These are phyloP conservation scores for Herpailurus yagouaroundi DNA, from an alignment of 2,113 vertebrate species.

Conservation along the genomic window DNA sequence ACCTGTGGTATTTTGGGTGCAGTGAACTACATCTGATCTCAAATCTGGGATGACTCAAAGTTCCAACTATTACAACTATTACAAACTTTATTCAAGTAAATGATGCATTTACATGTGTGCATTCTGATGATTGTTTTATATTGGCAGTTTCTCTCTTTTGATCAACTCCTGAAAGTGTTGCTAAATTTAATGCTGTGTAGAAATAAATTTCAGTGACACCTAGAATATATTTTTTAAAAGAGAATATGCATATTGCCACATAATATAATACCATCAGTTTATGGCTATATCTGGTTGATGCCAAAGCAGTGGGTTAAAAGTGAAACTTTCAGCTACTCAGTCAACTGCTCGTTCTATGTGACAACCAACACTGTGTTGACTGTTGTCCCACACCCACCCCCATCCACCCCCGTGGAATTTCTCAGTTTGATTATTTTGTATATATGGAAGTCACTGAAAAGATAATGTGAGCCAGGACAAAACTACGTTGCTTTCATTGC, in stretches of 20 bases:
- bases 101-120: neutral
- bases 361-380: neutral
- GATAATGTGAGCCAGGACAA: conserved; percentile 8
- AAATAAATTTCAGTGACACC: neutral
- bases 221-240: neutral
- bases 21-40: neutral
- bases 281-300: neutral
- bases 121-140: neutral
- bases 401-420: neutral
- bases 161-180: neutral
- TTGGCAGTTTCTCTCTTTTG: neutral
- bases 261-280: neutral
- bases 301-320: neutral
- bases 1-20: neutral
- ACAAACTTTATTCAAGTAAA: neutral
- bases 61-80: neutral
- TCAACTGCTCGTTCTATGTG: neutral
- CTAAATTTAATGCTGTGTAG: neutral
- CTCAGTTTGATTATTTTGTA: neutral
- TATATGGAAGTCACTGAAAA: neutral
- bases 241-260: neutral
- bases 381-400: neutral
- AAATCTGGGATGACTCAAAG: neutral
- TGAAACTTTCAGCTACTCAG: neutral
- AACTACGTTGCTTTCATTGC: neutral